Evolutionary conservation across 2,797 vertebrate species (phyloP).

Genomic region (Macropus fuliginosus): DNA sequence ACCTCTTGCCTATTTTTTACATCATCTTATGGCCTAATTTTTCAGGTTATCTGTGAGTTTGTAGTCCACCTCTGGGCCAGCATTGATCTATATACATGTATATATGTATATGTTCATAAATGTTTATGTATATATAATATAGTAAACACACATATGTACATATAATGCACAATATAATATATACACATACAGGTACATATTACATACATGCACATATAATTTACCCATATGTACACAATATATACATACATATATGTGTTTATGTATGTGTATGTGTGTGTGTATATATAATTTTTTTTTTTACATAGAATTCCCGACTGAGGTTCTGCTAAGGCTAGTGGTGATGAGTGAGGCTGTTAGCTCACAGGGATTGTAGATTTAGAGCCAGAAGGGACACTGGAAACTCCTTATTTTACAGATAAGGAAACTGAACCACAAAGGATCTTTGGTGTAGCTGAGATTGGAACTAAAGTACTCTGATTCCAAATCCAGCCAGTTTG

Average conservation of each 20-base stretch:
- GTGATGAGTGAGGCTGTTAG: background rate
- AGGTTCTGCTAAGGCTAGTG: background rate
- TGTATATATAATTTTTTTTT: background rate
- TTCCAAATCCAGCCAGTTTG: background rate
- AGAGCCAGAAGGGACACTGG: background rate
- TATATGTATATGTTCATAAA: no score
- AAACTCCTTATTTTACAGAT: background rate
- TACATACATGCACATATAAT: no score
- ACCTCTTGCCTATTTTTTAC: rapidly evolving
- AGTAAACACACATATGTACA: no score
- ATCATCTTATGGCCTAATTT: background rate
- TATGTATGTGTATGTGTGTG: no score
- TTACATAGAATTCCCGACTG: background rate
- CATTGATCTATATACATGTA: no score
- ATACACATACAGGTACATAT: no score
- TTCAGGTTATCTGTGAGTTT: background rate
- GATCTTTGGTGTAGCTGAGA: background rate
- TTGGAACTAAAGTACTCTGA: background rate
- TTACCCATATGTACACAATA: no score
- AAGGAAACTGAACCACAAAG: background rate
- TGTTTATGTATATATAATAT: no score
- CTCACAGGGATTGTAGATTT: background rate
- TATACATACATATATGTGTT: no score
- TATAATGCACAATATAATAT: no score
- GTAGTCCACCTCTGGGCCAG: background rate